These are phyloP conservation scores for Tetheella fluctuosa DNA, from an alignment of 2,888 invertebrate genomes.

Conservation along the genomic window DNA sequence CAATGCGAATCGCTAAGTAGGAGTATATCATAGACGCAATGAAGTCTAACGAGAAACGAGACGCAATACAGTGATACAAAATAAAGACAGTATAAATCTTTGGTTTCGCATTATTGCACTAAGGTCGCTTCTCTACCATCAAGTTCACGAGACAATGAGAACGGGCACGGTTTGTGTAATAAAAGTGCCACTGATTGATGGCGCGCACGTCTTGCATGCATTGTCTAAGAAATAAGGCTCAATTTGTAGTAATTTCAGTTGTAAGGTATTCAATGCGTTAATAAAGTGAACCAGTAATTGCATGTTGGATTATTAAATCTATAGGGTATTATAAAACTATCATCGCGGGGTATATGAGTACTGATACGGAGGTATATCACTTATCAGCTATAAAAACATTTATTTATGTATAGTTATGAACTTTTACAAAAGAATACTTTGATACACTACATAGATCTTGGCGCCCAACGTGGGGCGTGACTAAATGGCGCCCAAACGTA, in stretches of 20 bases:
- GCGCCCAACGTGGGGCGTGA: constrained; percentile 45
- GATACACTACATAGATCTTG: constrained; percentile 35
- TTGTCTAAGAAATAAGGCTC: constrained; percentile 11
- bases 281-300: neutral
- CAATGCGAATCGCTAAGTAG: neutral
- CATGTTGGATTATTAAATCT: neutral
- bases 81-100: constrained; percentile 28
- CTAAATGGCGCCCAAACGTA: constrained; percentile 17
- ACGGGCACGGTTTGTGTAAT: constrained; percentile 36
- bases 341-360: neutral
- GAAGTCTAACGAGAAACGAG: constrained; percentile 15
- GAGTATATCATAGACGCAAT: constrained; percentile 1
- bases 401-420: neutral
- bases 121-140: constrained; percentile 16
- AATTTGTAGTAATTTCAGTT: neutral
- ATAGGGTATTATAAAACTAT: neutral
- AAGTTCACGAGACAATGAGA: constrained; percentile 30
- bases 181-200: constrained; percentile 26
- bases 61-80: constrained; percentile 25
- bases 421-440: neutral
- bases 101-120: constrained; percentile 17
- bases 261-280: neutral
- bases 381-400: neutral
- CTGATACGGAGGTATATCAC: neutral
- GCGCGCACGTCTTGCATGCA: constrained; percentile 17